Conservation (phyloP, 1,140 invertebrate genomes). For the Rhagoletis pomonella region DNA sequence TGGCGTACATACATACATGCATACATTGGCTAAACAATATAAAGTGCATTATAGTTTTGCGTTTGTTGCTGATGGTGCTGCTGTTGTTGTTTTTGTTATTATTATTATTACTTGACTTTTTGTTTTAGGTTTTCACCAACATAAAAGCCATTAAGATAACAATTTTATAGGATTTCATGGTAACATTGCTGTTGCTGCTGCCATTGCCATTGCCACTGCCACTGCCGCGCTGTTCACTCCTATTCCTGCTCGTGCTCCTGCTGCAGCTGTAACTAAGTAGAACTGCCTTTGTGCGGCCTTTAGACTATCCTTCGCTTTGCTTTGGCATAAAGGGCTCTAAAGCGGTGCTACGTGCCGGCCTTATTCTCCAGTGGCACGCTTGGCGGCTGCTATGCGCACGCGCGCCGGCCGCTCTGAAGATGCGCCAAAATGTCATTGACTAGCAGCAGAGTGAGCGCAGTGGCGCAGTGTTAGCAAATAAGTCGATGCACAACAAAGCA, state of each 20-base stretch:
- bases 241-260: too few relatives aligned
- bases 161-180: conserved; percentile 74
- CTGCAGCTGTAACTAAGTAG: background rate
- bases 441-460: conserved; percentile 60
- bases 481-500: background rate
- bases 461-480: conserved; percentile 20
- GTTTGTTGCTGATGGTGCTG: background rate
- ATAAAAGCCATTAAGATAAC: conserved; percentile 74
- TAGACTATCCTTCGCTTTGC: conserved; percentile 63
- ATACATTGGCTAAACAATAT: background rate
- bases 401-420: background rate
- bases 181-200: conserved; percentile 58
- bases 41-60: background rate
- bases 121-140: conserved; percentile 72
- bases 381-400: conserved; percentile 24
- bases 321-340: conserved; percentile 6
- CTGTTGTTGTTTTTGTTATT: conserved; percentile 43
- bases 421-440: conserved; percentile 69
- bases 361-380: background rate
- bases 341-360: conserved; percentile 16
- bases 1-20: background rate
- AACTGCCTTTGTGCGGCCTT: background rate
- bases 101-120: conserved; percentile 48
- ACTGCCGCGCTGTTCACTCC: too few relatives aligned
- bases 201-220: conserved; percentile 60